A percentile compares a stretch with the other conserved stretches of the same genome.
phyloP scores from a whole-genome alignment of 2,888 invertebrate genomes.

The Drosophila lutescens region DNA sequence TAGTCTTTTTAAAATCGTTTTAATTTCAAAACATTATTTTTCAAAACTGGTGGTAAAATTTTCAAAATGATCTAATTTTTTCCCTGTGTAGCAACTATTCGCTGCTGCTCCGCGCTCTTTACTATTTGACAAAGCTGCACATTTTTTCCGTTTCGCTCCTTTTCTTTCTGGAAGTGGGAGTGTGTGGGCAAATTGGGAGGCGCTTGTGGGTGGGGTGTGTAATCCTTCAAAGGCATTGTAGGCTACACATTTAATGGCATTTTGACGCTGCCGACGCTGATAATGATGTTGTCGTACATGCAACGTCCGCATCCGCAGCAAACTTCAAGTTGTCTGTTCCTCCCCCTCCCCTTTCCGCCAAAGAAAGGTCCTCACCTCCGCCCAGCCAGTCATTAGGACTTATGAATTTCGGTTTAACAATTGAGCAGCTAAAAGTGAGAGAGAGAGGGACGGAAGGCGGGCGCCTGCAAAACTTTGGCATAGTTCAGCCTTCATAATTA shows the following conservation, averaged over 20 bases:
- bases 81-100: conserved; percentile 52
- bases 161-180: conserved; percentile 33
- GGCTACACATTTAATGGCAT: conserved; percentile 74
- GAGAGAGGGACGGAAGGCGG: background rate
- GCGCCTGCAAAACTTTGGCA: conserved; percentile 37
- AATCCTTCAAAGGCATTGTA: conserved; percentile 74
- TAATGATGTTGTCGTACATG: conserved; percentile 70
- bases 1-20: too few species aligned
- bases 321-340: conserved; percentile 46
- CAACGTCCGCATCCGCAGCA: conserved; percentile 60
- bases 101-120: conserved; percentile 53
- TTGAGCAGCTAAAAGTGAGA: conserved; percentile 23
- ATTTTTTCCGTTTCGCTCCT: conserved; percentile 47
- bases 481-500: conserved; percentile 47
- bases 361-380: background rate
- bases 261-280: conserved; percentile 66
- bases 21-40: too few species aligned
- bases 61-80: background rate
- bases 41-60: background rate
- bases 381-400: conserved; percentile 41
- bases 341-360: background rate
- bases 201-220: conserved; percentile 47
- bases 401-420: conserved; percentile 49
- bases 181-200: conserved; percentile 49
- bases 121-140: conserved; percentile 74